Percentiles rank a stretch among this genome's conserved stretches.
phyloP scores from a whole-genome alignment of 2,888 invertebrate species.

The Exocentrus adspersus region DNA sequence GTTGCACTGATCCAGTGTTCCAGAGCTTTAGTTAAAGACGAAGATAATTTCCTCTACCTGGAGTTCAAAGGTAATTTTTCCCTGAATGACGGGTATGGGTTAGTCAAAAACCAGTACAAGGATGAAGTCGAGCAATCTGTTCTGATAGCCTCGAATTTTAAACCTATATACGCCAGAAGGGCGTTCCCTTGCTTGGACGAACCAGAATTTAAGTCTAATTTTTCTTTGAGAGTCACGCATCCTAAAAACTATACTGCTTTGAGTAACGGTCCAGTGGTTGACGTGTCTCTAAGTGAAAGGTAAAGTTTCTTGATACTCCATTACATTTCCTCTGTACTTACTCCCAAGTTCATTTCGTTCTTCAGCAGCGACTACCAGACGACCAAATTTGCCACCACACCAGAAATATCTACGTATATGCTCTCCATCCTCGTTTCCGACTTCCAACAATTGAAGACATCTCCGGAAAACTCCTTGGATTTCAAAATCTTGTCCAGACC shows the following conservation, averaged over 20 bases:
- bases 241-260: conserved; percentile 1
- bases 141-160: background rate
- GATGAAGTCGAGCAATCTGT: too few species aligned
- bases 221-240: background rate
- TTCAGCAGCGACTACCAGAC: background rate
- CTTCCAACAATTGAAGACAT: background rate
- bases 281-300: background rate
- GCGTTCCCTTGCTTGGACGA: conserved; percentile 16
- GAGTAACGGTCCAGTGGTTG: background rate
- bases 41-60: background rate
- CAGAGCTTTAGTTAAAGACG: background rate
- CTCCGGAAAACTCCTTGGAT: background rate
- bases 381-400: background rate
- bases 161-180: conserved; percentile 6
- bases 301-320: too few species aligned
- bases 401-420: conserved; percentile 1
- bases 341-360: too few species aligned
- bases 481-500: conserved; percentile 7
- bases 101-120: background rate
- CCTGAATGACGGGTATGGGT: background rate
- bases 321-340: too few species aligned
- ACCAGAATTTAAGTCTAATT: background rate
- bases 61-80: background rate
- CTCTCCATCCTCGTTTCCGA: background rate
- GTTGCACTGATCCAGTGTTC: background rate